Base-by-base conservation (phyloP, 2,113 vertebrate genomes). In the Chelonoidis abingdonii region DNA sequence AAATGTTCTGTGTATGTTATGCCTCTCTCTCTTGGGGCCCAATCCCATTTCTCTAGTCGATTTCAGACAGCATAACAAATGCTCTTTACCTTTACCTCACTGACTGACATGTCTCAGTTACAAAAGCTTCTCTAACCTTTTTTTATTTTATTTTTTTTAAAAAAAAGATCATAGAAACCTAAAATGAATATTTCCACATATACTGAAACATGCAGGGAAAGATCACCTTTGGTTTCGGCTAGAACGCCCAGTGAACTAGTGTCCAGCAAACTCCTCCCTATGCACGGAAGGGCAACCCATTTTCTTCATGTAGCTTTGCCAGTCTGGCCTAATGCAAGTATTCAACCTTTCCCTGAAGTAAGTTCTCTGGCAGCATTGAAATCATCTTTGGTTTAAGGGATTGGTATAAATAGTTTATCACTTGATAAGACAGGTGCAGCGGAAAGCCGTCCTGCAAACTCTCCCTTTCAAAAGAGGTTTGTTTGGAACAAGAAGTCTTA, bases 371-470 rank as follows among this genome's bases (percentile, higher is more conserved):
- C 54, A 94, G 16, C 84, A 92, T 59, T 62, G 57, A 83, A 93
- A 93, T 57, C 29, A 35, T 97, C 97, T 98, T 98, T 97, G 97
- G 96, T 98, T 97, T 90, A 87, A 95, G 79, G 94, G 75, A 56
- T 12, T 91, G 83, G 82, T 88, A 62, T 29, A 86, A 57, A 27
- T 53, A 82, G 91, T 91, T 89, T 90, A 89, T 79, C 80, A 44
- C 65, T 69, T 72, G 65, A 65, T 82, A 59, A 86, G 54, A 87
- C 0, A 24, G 91, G 86, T 95, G 86, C 35, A 52, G 65, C 25
- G 92, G 84, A 88, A 93, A 93, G 83, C 50, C 59, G 41, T 86
- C 93, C 56, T 0, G 16, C 56, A 31, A 86, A 88, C 78, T 91
- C 35, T n/a, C 86, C 57, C 76, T 89, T 88, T 80, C 89, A 56